These are phyloP conservation scores for Cyanoderma ruficeps DNA, from an alignment of 2,113 vertebrate genomes.

Conservation along the genomic window DNA sequence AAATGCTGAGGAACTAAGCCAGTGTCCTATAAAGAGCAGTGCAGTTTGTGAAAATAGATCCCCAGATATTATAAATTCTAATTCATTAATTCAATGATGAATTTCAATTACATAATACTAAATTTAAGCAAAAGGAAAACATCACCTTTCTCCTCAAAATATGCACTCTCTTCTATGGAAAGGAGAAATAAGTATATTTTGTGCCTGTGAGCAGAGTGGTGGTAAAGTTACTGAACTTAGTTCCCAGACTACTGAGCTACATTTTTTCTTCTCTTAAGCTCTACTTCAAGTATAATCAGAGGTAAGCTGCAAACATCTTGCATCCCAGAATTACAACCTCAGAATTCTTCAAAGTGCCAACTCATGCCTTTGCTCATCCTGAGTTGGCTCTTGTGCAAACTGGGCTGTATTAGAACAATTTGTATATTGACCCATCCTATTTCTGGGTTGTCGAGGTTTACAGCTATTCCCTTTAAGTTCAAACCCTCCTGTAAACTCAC, in stretches of 20 bases:
- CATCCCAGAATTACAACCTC: background rate
- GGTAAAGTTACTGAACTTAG: background rate
- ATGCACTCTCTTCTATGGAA: background rate
- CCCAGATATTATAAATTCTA: background rate
- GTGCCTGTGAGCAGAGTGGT: background rate
- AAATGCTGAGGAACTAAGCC: background rate
- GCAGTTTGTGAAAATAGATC: background rate
- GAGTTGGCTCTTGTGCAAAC: background rate
- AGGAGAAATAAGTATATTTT: background rate
- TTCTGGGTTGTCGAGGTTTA: background rate
- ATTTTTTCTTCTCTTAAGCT: background rate
- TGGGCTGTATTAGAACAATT: background rate
- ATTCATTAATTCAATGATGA: background rate
- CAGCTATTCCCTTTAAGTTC: background rate
- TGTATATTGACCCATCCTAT: background rate
- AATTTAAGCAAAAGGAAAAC: background rate
- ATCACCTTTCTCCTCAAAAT: background rate
- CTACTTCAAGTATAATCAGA: background rate
- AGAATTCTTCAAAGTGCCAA: background rate
- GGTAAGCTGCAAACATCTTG: background rate
- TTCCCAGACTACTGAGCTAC: background rate
- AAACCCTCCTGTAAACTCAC: background rate
- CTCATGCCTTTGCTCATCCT: background rate
- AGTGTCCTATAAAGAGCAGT: background rate
- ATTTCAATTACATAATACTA: background rate